Conservation (phyloP, 2,113 vertebrate species). For the Tamias sibiricus region DNA sequence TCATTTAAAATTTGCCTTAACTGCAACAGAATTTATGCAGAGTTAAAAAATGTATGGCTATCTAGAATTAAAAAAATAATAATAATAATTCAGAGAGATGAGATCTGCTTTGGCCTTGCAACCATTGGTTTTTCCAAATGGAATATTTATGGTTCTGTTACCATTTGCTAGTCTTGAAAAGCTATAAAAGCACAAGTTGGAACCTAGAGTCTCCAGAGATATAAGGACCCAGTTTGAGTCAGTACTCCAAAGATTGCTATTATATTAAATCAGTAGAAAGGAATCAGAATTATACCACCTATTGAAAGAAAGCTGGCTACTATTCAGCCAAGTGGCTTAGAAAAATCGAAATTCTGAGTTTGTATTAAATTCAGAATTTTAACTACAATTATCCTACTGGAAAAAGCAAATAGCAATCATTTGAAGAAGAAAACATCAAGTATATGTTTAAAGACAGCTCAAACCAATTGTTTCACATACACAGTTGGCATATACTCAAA, state of each 20-base stretch:
- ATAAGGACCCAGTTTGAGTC: not conserved
- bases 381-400: not conserved
- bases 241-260: not conserved
- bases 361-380: not conserved
- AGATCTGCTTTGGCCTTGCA: no score
- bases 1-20: not conserved
- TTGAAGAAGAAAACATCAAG: not conserved
- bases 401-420: not conserved
- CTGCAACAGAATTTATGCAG: not conserved
- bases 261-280: not conserved
- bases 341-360: not conserved
- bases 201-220: fast-evolving
- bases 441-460: not conserved
- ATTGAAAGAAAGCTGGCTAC: not conserved
- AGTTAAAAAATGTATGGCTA: not conserved
- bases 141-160: not conserved
- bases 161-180: not conserved
- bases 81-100: not conserved
- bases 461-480: not conserved
- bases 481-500: not conserved
- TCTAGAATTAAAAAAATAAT: not conserved
- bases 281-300: not conserved
- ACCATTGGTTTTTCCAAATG: not conserved
- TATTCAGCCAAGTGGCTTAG: not conserved
- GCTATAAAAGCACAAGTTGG: not conserved